These are phyloP conservation scores for Orthonychiurus folsomi DNA, from an alignment of 2,888 invertebrate genomes.

Conservation along the genomic window DNA sequence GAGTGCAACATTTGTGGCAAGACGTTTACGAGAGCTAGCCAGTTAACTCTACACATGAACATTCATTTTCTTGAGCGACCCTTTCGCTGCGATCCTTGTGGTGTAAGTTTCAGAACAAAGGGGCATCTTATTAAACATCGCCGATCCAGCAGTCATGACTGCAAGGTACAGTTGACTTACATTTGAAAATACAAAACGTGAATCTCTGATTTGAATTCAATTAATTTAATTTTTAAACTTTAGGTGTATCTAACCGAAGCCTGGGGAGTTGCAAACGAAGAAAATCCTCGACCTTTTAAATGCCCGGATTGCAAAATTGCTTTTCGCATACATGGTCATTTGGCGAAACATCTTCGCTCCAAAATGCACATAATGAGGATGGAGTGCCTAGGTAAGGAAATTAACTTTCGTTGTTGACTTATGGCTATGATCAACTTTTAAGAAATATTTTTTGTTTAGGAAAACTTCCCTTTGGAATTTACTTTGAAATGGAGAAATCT, in stretches of 20 bases:
- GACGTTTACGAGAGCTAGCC: conserved; percentile 82
- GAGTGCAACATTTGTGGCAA: conserved; percentile 81
- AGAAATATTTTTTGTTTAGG: conserved; percentile 18
- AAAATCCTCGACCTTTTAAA: conserved; percentile 90
- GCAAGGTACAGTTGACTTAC: conserved; percentile 76
- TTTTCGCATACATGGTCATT: conserved; percentile 90
- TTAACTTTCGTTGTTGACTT: neutral
- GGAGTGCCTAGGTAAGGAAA: conserved; percentile 65
- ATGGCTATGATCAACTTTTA: neutral
- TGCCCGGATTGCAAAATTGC: conserved; percentile 93
- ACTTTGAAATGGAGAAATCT: conserved; percentile 84
- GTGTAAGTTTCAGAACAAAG: conserved; percentile 78
- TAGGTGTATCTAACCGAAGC: conserved; percentile 37
- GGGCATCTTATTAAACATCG: conserved; percentile 90
- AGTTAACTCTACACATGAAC: conserved; percentile 82
- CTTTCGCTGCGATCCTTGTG: conserved; percentile 83
- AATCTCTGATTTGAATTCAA: neutral
- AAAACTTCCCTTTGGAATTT: conserved; percentile 86
- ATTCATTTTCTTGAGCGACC: conserved; percentile 91
- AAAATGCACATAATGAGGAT: conserved; percentile 92
- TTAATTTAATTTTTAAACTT: conserved; percentile 4
- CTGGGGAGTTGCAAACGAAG: conserved; percentile 53
- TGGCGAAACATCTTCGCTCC: conserved; percentile 91
- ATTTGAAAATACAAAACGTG: too few species aligned
- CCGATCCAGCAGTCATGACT: conserved; percentile 81